Evolutionary conservation across 2,113 vertebrate genomes (phyloP).

Genomic region (Oreamnos americanus): DNA sequence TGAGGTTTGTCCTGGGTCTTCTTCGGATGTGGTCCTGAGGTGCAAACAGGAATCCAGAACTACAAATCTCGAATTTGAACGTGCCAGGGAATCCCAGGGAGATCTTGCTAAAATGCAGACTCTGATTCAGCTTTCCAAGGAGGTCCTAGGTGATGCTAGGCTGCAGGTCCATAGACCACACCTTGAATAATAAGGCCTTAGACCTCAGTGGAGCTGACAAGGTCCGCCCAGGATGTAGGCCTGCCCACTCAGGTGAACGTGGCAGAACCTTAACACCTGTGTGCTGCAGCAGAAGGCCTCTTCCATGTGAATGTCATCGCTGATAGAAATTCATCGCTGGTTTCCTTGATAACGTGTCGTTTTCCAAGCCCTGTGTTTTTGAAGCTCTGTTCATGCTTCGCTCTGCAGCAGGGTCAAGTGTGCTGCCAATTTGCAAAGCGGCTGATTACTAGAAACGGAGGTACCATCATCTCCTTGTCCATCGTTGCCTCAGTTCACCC

Average conservation of each 20-base stretch:
- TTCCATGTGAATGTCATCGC: not conserved
- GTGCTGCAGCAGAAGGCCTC: not conserved
- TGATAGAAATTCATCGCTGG: not conserved
- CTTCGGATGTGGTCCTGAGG: not conserved
- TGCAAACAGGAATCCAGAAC: not conserved
- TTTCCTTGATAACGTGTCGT: not conserved
- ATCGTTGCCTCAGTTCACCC: accelerated
- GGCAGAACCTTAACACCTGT: not conserved
- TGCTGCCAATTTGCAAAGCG: not conserved
- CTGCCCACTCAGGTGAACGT: not conserved
- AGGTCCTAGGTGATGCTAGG: not conserved
- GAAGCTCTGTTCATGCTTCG: not conserved
- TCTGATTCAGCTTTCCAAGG: not conserved
- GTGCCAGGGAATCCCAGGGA: not conserved
- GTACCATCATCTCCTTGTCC: accelerated
- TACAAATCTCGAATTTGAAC: not conserved
- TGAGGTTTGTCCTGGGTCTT: not conserved
- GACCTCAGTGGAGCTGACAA: not conserved
- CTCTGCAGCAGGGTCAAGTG: accelerated
- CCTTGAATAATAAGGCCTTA: not conserved
- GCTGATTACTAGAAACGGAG: accelerated
- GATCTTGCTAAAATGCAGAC: not conserved
- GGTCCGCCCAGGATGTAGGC: accelerated
- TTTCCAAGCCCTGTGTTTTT: not conserved
- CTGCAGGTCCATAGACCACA: not conserved